phyloP scores from a whole-genome alignment of 2,113 vertebrate species.

The Labeo catla region DNA sequence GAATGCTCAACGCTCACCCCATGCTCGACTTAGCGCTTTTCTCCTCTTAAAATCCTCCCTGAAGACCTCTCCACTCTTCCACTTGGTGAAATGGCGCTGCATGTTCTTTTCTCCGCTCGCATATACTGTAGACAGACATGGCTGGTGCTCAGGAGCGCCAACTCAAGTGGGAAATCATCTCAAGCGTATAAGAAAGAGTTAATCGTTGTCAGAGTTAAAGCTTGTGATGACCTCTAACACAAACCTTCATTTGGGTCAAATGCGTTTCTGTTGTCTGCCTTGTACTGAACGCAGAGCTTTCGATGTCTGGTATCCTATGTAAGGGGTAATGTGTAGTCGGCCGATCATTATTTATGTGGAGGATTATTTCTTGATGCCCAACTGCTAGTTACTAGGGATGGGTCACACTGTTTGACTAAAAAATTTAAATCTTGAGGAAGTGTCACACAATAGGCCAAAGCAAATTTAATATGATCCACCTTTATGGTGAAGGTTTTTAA shows the following conservation, averaged over 20 bases:
- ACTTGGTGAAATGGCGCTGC: slow-evolving; percentile 37
- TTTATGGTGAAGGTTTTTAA: no score
- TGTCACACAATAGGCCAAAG: neutral
- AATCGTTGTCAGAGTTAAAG: slow-evolving; percentile 1
- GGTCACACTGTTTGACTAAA: neutral
- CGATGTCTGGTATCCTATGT: neutral
- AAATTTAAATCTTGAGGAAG: neutral
- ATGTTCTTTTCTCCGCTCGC: slow-evolving; percentile 44
- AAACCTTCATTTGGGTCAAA: neutral
- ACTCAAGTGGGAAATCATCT: slow-evolving; percentile 9
- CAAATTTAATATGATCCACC: neutral
- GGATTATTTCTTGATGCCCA: neutral
- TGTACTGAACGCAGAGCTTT: neutral
- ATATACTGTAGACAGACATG: slow-evolving; percentile 23
- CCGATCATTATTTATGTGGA: neutral
- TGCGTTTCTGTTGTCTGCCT: neutral
- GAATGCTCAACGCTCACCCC: slow-evolving; percentile 51
- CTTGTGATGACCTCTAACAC: neutral
- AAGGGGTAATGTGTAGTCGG: neutral
- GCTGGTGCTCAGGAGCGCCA: slow-evolving; percentile 12
- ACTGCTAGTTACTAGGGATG: neutral
- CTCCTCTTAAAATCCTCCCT: slow-evolving; percentile 42
- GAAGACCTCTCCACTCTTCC: slow-evolving; percentile 49
- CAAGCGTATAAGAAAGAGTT: slow-evolving; percentile 3
- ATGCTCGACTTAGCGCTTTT: slow-evolving; percentile 45